Base-by-base conservation (phyloP, 2,888 invertebrate genomes). In the Metellina segmentata region DNA sequence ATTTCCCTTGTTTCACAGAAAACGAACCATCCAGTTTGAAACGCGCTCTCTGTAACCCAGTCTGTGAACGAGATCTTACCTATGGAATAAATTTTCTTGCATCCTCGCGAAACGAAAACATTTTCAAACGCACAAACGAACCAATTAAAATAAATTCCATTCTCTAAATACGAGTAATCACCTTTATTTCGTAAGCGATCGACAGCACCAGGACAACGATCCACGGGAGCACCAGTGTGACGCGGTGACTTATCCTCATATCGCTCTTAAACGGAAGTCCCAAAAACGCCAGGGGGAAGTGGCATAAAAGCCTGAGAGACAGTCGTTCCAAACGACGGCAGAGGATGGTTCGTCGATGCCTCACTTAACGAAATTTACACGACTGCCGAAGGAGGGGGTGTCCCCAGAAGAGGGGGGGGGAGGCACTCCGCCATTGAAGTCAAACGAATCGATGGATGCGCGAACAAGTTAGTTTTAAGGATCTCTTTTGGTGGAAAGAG, bases 351-450 rank as follows among this genome's bases (percentile, higher is more conserved):
- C 83, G 83, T 83, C 74, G 83, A 74, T 83, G 86, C 71, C 71
- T 81, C 88, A 88, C 88, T 81, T 88, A 88, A 88, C 88, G 81
- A 88, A 88, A 88, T 88, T 88, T 88, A 88, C 88, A 88, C 81
- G 81, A 87, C 72, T 71, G 79, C 49, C 49, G 79, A 61, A 34
- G 49, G 78, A 70, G 20, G 11, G 51, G 7, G n/a, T 20, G 20
- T 48, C 61, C 61, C 61, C 16, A 8, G 51, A 77, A 81, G 61
- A 81, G 61, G 79, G 61, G 49, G 13, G 11, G 49, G 52, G 70
- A n/a, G 71, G 19, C 69, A 69, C n/a, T 74, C 13, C 16, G 69
- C 74, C 83, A 72, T 83, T 74, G 82, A 70, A 82, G 82, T 83
- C 83, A 83, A 72, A 74, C 61, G 61, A 85, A 88, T 88, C 88